Evolutionary conservation across 2,888 invertebrate genomes (phyloP), one percentile per base, ranked within the genome.

Genomic region (Drosophila anceps): DNA sequence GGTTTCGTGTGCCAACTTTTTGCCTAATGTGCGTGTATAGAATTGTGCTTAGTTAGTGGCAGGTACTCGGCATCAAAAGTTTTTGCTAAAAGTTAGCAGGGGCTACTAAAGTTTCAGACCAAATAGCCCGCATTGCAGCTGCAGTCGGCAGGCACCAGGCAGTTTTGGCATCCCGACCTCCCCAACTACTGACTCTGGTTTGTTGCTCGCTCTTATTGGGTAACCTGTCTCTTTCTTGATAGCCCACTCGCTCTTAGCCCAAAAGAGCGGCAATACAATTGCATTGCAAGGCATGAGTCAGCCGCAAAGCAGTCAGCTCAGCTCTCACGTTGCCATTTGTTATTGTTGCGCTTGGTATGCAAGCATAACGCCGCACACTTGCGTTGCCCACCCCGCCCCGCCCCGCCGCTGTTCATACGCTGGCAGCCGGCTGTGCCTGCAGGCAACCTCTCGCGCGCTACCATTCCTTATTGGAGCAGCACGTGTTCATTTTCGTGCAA

Each of bases 1-100:
- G 33, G 62, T 75, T 69, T 71, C 69, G 70, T 76, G 63, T 66
- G 50, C 48, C 69, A 83, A 76, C 69, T 76, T 82, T 82, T 44
- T 43, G 50, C 69, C 33, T 31, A 58, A 51, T 64, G 61, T 69
- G 63, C 58, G 70, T 54, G 55, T 64, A 63, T 65, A 48, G 35
- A 58, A 58, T 18, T 68, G 69, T 79, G 73, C 79, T 90, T 90
- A 86, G 86, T 86, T 86, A 90, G 86, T 88, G 88, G 86, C 88
- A 85, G 88, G 84, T 90, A 88, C 75, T 88, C 86, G 75, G 74
- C 79, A 83, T 81, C 81, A 83, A 88, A 90, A 86, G 90, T 90
- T 90, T 87, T 66, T 85, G 86, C 81, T 83, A 69, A 90, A 85
- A 85, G 84, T 85, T 85, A 85, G 88, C 71, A 75, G 75, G 64